Evolutionary conservation across 2,888 invertebrate species (phyloP), one percentile per base, ranked within the genome.

Genomic region (Pachycephus smyrnensis): DNA sequence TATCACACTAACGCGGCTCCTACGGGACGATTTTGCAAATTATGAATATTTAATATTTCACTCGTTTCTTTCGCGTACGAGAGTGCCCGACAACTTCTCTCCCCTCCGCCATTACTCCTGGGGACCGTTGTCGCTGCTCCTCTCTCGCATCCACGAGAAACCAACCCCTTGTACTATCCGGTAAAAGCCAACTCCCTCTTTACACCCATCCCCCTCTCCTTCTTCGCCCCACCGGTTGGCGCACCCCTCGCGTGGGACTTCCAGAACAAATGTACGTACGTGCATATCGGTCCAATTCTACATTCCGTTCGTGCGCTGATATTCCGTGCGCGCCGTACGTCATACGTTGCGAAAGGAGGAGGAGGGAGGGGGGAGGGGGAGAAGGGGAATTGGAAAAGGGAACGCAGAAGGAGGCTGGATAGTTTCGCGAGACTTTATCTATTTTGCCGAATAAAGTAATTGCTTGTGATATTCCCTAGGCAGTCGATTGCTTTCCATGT

Each of bases 321-420:
- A 80, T 78, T 78, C 32, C 78, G 23, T 30, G 32, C 75, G 12
- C 36, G 40, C 55, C 36, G 68, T 69, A 68, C 69, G 77, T 80
- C 74, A 75, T 77, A 80, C 73, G 69, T 80, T 77, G 71, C 69
- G 6, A 35, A 33, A 32, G 35, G 73, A 6, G 23, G 79, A 30
- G 76, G 74, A n/a, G n/a, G n/a, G 35, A 40, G 69, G 74, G 71
- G 79, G 75, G 78, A 74, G 71, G 69, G 69, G 31, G 35, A 75
- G 69, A 73, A 78, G 75, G 79, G 79, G 79, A 82, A 82, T 84
- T 76, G 79, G 77, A 79, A 81, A 83, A 40, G 40, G 40, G 12
- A 37, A 12, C 37, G 37, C 37, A 12, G 12, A 12, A 37, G 1
- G 37, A 15, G 40, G 40, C 6, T 40, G 40, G 15, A 40, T 40